These are phyloP conservation scores for Dascyllus trimaculatus DNA, from an alignment of 2,113 vertebrate species.

Conservation along the genomic window DNA sequence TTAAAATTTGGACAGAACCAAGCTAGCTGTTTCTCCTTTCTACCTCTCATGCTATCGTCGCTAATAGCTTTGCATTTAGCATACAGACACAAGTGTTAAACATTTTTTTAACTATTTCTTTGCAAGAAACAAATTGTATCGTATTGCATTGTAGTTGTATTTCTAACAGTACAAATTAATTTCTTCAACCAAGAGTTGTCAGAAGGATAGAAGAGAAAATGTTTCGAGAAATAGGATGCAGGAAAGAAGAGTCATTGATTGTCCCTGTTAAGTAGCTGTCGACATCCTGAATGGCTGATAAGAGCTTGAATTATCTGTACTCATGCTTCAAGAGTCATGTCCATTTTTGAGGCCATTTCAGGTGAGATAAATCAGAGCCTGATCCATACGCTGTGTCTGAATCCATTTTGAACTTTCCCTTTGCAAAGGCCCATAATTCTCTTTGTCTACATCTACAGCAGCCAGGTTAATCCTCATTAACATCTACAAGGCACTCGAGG, in stretches of 20 bases:
- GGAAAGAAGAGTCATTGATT: conserved; percentile 34
- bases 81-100: too few relatives aligned
- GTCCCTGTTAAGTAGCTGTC: conserved; percentile 14
- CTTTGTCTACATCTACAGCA: conserved; percentile 19
- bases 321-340: conserved; percentile 39
- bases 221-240: conserved; percentile 1
- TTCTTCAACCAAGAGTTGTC: conserved; percentile 5
- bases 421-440: conserved; percentile 13
- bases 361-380: conserved; percentile 39
- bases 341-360: conserved; percentile 39
- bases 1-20: too few relatives aligned
- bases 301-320: conserved; percentile 32
- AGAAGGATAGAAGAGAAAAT: background rate
- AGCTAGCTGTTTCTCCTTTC: too few relatives aligned
- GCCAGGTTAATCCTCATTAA: conserved; percentile 70
- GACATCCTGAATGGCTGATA: conserved; percentile 44
- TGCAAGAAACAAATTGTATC: background rate
- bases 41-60: too few relatives aligned
- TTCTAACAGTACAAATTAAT: background rate
- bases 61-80: too few relatives aligned
- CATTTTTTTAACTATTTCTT: background rate
- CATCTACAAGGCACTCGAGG: conserved; percentile 50
- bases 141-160: background rate
- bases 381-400: conserved; percentile 23
- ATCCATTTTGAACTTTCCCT: conserved; percentile 34